These are phyloP conservation scores for Caenorhabditis becei DNA, from an alignment of 2,888 invertebrate genomes.

Conservation along the genomic window DNA sequence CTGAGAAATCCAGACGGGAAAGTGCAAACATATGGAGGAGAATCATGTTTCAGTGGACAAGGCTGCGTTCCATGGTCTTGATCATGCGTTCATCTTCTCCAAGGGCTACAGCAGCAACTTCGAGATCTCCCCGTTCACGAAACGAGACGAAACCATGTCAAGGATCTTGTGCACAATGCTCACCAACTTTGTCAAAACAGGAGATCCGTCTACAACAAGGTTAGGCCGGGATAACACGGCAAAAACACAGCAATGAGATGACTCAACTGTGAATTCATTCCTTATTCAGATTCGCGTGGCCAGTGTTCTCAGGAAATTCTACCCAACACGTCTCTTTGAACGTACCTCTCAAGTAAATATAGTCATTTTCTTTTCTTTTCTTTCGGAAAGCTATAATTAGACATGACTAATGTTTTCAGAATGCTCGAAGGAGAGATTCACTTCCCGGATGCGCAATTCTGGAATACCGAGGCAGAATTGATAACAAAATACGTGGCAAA, in stretches of 20 bases:
- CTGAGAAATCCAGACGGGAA: slow-evolving; percentile 38
- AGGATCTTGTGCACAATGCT: slow-evolving; percentile 77
- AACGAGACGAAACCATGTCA: slow-evolving; percentile 78
- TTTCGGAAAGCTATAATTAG: slow-evolving; percentile 11
- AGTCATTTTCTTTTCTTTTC: slow-evolving; percentile 18
- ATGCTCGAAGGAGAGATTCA: slow-evolving; percentile 76
- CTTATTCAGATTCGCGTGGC: slow-evolving; percentile 78
- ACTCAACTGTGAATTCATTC: slow-evolving; percentile 51
- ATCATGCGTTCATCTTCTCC: slow-evolving; percentile 81
- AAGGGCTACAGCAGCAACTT: slow-evolving; percentile 78
- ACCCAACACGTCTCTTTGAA: slow-evolving; percentile 74
- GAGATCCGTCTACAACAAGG: slow-evolving; percentile 70
- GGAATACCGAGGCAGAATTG: slow-evolving; percentile 79
- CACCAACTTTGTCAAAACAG: slow-evolving; percentile 77
- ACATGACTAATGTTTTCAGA: slow-evolving; percentile 57
- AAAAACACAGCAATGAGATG: slow-evolving; percentile 9
- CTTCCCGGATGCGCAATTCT: slow-evolving; percentile 79
- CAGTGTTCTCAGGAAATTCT: slow-evolving; percentile 67
- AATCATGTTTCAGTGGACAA: slow-evolving; percentile 45
- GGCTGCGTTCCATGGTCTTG: slow-evolving; percentile 80
- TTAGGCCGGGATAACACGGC: slow-evolving; percentile 19
- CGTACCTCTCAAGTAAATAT: slow-evolving; percentile 76
- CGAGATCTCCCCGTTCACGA: slow-evolving; percentile 77
- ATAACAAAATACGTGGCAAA: slow-evolving; percentile 69
- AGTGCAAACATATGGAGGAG: slow-evolving; percentile 8